Conservation (phyloP, 2,797 vertebrate species). For the Pempheris klunzingeri region DNA sequence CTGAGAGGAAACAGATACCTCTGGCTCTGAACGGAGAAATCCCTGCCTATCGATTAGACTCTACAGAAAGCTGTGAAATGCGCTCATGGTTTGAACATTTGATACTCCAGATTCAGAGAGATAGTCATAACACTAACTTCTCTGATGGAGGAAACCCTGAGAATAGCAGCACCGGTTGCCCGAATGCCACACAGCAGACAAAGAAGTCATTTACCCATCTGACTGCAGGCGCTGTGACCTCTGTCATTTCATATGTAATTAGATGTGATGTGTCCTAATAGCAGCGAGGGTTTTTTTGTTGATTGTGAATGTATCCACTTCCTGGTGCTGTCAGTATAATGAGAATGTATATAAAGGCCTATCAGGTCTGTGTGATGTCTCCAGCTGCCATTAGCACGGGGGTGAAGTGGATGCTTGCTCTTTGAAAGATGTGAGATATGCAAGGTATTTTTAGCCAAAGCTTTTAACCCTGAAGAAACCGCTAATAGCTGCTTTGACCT, state of each 20-base stretch:
- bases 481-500: conserved; percentile 59
- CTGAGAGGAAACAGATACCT: conserved; percentile 83
- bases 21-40: conserved; percentile 67
- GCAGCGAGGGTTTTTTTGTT: conserved; percentile 59
- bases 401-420: conserved; percentile 74
- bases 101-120: conserved; percentile 73
- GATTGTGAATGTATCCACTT: conserved; percentile 71
- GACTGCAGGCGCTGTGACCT: conserved; percentile 66
- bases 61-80: conserved; percentile 79
- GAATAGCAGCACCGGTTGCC: conserved; percentile 18
- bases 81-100: conserved; percentile 81
- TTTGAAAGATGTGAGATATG: conserved; percentile 82
- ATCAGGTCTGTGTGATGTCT: conserved; percentile 75
- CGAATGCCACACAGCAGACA: conserved; percentile 44
- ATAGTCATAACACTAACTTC: conserved; percentile 73
- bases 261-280: conserved; percentile 71
- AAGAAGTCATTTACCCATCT: conserved; percentile 71
- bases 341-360: conserved; percentile 72
- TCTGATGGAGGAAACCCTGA: conserved; percentile 46
- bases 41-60: conserved; percentile 76
- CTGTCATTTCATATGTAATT: conserved; percentile 72
- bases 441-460: conserved; percentile 77
- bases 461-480: conserved; percentile 68
- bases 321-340: conserved; percentile 59
- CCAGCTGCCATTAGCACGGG: conserved; percentile 73